Evolutionary conservation across 2,888 invertebrate species (phyloP).

Genomic region (Hydroisotoma schaefferi): DNA sequence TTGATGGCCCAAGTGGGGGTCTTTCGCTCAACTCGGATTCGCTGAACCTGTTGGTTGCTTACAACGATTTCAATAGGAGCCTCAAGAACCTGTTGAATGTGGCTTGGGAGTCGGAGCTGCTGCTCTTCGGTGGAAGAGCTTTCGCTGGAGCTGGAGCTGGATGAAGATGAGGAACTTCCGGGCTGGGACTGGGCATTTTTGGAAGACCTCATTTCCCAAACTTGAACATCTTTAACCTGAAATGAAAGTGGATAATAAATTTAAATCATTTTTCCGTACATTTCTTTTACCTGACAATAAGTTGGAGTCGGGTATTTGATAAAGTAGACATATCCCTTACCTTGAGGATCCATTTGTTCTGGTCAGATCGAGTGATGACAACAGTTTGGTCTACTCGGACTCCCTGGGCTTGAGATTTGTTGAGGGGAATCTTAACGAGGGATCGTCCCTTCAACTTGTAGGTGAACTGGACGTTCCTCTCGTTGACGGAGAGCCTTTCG

Average conservation of each 20-base stretch:
- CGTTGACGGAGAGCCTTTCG: neutral
- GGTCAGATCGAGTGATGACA: neutral
- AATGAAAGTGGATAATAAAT: neutral
- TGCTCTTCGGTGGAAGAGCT: constrained; percentile 9
- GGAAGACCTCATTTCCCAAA: neutral
- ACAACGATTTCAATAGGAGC: constrained; percentile 1
- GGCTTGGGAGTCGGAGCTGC: neutral
- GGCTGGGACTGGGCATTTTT: neutral
- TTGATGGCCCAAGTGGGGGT: constrained; percentile 17
- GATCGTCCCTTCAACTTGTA: neutral
- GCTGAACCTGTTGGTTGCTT: neutral
- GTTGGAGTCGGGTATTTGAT: neutral
- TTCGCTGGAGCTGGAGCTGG: neutral
- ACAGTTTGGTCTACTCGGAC: neutral
- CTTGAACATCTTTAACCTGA: neutral
- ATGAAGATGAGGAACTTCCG: neutral
- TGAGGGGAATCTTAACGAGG: constrained; percentile 2
- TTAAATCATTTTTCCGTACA: neutral
- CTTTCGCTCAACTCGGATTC: constrained; percentile 7
- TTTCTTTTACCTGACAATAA: neutral
- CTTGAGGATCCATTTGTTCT: neutral
- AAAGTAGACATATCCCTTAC: neutral
- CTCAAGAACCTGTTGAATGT: neutral
- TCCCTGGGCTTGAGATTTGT: neutral
- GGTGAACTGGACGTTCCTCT: neutral